Base-by-base conservation (phyloP, 2,888 invertebrate species). In the Drosophila bunnanda region DNA sequence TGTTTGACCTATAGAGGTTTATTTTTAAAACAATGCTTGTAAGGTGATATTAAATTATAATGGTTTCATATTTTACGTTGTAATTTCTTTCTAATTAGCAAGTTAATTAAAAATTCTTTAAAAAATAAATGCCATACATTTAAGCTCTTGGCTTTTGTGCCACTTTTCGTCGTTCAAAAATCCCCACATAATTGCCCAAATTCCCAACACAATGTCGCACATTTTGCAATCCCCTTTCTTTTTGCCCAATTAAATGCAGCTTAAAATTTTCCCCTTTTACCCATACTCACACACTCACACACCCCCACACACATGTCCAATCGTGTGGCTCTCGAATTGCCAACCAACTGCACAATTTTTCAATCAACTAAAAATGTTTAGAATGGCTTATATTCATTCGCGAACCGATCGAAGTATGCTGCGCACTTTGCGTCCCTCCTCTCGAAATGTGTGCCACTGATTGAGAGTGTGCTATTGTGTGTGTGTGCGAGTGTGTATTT, bases 281-380 rank as follows among this genome's bases (percentile, higher is more conserved):
- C 13, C 8, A 17, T 12, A 0, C 30, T 17, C 15, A 9, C 20
- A 41, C 39, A 53, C 25, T 28, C 44, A 20, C 54, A 61, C 9
- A 55, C 9, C n/a, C n/a, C 4, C 25, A 25, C 25, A 25, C 4
- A 53, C 15, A 30, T 17, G 55, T 20, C 22, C 13, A 22, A 30
- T 28, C 48, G 7, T 48, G 39, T 39, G 67, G 67, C 66, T 34
- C 44, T 64, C 64, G 43, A 78, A 84, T 79, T 81, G 82, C 82
- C 82, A 82, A 56, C 79, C 79, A 84, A 84, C 82, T 84, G 83
- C 82, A 82, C 86, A 88, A 88, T 88, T 88, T 84, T 84, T 88
- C 83, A 84, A 84, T 84, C 86, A 84, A 82, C 83, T 82, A 85
- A 88, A 84, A 84, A 84, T 88, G 82, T 75, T 88, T 82, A 80